These are phyloP conservation scores for Phataginus tetradactyla DNA, from an alignment of 2,797 vertebrate species.

Conservation along the genomic window DNA sequence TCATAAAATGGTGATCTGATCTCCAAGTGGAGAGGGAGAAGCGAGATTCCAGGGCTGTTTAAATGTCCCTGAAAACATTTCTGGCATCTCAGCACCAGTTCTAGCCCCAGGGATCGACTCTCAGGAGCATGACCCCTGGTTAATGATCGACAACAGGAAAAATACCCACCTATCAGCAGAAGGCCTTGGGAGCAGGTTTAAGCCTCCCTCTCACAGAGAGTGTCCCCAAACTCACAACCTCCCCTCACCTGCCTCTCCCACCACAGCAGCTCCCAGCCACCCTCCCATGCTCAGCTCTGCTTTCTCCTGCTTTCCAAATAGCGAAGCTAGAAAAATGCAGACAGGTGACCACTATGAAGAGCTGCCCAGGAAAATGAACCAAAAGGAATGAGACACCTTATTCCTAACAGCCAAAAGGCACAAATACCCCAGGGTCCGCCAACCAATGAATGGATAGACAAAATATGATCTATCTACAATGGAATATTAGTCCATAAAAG, in stretches of 20 bases:
- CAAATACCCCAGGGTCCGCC: not conserved
- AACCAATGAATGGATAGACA: not conserved
- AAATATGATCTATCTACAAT: not conserved
- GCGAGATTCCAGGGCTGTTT: not conserved
- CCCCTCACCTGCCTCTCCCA: not conserved
- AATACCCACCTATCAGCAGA: not conserved
- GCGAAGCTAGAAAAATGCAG: not conserved
- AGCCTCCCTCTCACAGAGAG: not conserved
- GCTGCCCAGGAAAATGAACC: not conserved
- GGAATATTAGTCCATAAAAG: not conserved
- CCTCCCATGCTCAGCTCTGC: not conserved
- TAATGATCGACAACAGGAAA: constrained; percentile 63
- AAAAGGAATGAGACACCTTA: not conserved
- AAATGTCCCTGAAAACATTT: constrained; percentile 55
- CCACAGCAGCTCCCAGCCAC: not conserved
- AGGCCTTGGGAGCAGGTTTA: not conserved
- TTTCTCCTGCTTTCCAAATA: constrained; percentile 24
- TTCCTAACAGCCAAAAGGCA: not conserved
- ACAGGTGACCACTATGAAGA: not conserved
- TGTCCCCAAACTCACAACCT: not conserved
- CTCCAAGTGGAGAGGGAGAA: constrained; percentile 5
- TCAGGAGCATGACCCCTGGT: constrained; percentile 14
- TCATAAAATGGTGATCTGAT: not conserved
- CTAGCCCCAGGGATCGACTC: not conserved
- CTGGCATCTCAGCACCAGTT: not conserved